Base-by-base conservation (phyloP, 92 coral and sea anemone genomes). In the Porites evermanni region DNA sequence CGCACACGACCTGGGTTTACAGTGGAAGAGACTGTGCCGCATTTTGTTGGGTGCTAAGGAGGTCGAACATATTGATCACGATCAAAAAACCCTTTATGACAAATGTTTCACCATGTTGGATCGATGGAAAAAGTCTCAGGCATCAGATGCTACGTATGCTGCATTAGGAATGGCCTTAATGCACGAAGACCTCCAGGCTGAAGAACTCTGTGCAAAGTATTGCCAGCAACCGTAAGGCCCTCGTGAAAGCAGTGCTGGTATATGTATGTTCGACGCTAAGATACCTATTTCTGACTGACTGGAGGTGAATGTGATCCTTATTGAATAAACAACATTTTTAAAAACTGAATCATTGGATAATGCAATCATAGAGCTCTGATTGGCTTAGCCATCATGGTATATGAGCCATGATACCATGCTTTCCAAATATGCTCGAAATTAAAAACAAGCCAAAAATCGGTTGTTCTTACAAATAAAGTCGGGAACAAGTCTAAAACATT, bases 1-100 rank as follows among this genome's bases (percentile, higher is more conserved):
- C 5, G 88, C 88, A 19, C 75, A 32, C 47, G 88, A 85, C 14
- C n/a, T 85, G 50, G 82, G 88, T n/a, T n/a, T 13, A n/a, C 54
- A 68, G 60, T 85, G 88, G 88, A 53, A 63, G 7, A 20, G 3
- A 6, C 67, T 85, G 66, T 78, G 88, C 21, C 63, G 88, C 54
- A 59, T 75, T 56, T 68, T 85, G 56, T 63, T 85, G 58, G 77
- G 44, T 23, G 83, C 67, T 11, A 20, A 47, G 21, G 58, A 65
- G 23, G 8, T 17, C 9, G 70, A 64, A 21, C 88, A 85, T 11
- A 85, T 85, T 56, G 83, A 85, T n/a, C 47, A 53, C 17, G 88
- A 85, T 26, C 17, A 85, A 12, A n/a, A 13, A 47, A 67, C 13
- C 3, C 70, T 85, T 20, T 67, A 16, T 59, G 88, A 85, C 61